phyloP scores from a whole-genome alignment of 2,113 vertebrate genomes.

The Shinisaurus crocodilurus region DNA sequence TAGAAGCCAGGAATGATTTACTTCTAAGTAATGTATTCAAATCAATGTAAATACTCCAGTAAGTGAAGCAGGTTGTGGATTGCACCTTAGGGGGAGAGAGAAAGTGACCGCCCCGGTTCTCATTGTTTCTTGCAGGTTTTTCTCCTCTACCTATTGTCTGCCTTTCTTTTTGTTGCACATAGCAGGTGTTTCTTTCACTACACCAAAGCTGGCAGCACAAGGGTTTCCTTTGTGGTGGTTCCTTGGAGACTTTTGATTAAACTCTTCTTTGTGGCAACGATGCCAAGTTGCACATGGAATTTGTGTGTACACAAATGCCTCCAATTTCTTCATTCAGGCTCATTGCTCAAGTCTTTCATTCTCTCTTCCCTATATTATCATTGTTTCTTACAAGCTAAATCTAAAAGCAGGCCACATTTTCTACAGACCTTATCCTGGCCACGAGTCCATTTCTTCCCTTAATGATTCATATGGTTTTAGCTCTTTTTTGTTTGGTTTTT shows the following conservation, averaged over 20 bases:
- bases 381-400: constrained; percentile 1
- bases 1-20: background rate
- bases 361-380: constrained; percentile 27
- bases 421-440: background rate
- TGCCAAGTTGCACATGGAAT: constrained; percentile 55
- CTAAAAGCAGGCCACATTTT: background rate
- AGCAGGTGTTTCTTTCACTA: constrained; percentile 73
- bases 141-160: constrained; percentile 69
- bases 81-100: constrained; percentile 50
- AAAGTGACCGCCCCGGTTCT: constrained; percentile 32
- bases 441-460: background rate
- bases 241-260: constrained; percentile 67
- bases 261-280: constrained; percentile 71
- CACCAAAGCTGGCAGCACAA: constrained; percentile 56
- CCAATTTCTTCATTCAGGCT: constrained; percentile 44
- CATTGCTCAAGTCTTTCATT: constrained; percentile 21
- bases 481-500: background rate
- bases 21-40: background rate
- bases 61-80: background rate
- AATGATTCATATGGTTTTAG: background rate
- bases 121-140: constrained; percentile 54
- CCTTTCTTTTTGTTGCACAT: constrained; percentile 57
- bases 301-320: constrained; percentile 49
- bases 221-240: constrained; percentile 65
- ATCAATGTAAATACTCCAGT: constrained; percentile 16